phyloP scores from a whole-genome alignment of 92 coral and sea anemone genomes.

The Zoanthus solanderi region DNA sequence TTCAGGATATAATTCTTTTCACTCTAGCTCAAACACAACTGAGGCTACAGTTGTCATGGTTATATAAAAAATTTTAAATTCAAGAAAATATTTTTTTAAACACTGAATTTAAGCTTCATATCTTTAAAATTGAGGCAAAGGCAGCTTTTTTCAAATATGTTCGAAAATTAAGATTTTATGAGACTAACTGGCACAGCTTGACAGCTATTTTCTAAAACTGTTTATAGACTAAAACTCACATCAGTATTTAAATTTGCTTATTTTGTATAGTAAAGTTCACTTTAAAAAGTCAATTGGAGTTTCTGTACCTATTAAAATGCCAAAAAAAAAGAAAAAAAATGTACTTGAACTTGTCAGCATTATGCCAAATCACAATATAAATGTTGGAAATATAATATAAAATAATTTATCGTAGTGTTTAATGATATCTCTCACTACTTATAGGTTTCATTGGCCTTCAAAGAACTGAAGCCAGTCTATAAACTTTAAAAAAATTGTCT shows the following conservation, averaged over 20 bases:
- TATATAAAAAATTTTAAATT: neutral
- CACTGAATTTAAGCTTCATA: neutral
- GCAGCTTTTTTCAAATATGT: neutral
- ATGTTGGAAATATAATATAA: neutral
- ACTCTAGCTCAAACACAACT: conserved; percentile 4
- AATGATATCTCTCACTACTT: conserved; percentile 17
- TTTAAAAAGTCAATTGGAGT: neutral
- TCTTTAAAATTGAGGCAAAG: conserved; percentile 1
- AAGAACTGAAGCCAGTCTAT: conserved; percentile 23
- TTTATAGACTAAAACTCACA: neutral
- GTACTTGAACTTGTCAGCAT: conserved; percentile 1
- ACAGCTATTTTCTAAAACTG: neutral
- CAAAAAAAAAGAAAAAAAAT: neutral
- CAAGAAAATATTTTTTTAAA: neutral
- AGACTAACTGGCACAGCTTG: neutral
- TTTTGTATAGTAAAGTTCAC: conserved; percentile 2
- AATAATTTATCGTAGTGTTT: conserved; percentile 12
- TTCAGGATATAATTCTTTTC: neutral
- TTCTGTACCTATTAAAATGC: conserved; percentile 1
- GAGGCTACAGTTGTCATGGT: conserved; percentile 1
- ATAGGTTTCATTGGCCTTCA: conserved; percentile 18
- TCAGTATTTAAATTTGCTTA: conserved; percentile 9
- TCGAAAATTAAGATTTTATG: neutral
- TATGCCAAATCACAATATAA: neutral
- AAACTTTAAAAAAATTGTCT: conserved; percentile 13